phyloP scores from a whole-genome alignment of 2,888 invertebrate genomes.

The Epistrophella euchroma region DNA sequence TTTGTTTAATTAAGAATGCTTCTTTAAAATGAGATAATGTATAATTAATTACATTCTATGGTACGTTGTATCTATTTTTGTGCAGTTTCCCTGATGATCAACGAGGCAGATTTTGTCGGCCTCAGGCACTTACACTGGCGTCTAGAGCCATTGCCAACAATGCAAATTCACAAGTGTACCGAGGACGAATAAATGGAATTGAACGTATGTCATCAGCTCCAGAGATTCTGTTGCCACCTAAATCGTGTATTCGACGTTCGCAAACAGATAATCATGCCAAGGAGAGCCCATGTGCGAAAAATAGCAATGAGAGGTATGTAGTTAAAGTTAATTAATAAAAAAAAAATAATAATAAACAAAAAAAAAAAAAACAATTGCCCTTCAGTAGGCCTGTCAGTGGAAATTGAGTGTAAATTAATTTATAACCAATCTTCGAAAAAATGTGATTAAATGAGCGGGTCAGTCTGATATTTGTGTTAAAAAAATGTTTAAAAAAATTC shows the following conservation, averaged over 20 bases:
- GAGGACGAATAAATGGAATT: conserved; percentile 77
- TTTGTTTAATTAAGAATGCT: not conserved
- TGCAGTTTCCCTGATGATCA: conserved; percentile 82
- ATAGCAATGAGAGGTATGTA: conserved; percentile 58
- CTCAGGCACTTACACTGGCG: conserved; percentile 82
- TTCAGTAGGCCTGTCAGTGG: conserved; percentile 12
- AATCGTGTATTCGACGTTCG: conserved; percentile 84
- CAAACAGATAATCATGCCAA: conserved; percentile 45
- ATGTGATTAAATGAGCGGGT: conserved; percentile 5
- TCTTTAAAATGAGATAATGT: conserved; percentile 18
- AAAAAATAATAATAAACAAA: not conserved
- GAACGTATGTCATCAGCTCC: conserved; percentile 81
- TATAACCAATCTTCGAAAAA: not conserved
- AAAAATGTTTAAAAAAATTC: not conserved
- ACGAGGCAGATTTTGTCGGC: conserved; percentile 82
- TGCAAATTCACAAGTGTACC: conserved; percentile 76
- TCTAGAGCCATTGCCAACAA: conserved; percentile 83
- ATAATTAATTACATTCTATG: conserved; percentile 25
- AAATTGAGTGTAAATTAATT: conserved; percentile 30
- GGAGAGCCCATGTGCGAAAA: conserved; percentile 45
- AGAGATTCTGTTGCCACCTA: conserved; percentile 83
- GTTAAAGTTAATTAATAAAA: conserved; percentile 10
- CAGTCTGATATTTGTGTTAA: conserved; percentile 2
- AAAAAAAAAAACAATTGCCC: not conserved
- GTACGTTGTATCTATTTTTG: conserved; percentile 48